Base-by-base conservation (phyloP, 2,797 vertebrate genomes). In the Pantherophis vulpinus region DNA sequence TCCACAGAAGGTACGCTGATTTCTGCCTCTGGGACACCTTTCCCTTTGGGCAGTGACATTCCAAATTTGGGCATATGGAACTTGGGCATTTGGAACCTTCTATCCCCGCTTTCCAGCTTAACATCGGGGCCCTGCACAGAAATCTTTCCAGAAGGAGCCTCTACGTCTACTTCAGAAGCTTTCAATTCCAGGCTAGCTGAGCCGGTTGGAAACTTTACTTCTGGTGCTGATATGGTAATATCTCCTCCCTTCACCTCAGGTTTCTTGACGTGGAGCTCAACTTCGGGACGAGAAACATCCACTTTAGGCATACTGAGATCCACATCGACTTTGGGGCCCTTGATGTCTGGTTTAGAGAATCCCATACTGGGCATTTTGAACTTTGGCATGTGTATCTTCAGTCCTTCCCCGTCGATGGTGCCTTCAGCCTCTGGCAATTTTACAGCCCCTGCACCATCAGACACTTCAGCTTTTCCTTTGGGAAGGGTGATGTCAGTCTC, bases 401-500 rank as follows among this genome's bases (percentile, higher is more conserved):
- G 23, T 60, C 2, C 27, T 32, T 0, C 13, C 18, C 0, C 70
- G 16, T 0, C 6, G 0, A 10, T 59, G 2, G 23, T 91, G 42
- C 58, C 47, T 59, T 92, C 86, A 5, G 5, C 66, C 0, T 51
- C 27, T 0, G 87, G 51, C 18, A 55, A 3, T 2, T 70, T 91
- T 29, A 32, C 0, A 0, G 11, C 2, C 0, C 5, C 5, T 0
- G 90, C 32, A 7, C 7, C 18, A 0, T n/a, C 32, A 29, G 47
- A 27, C 0, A 2, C 0, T n/a, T 95, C 63, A 3, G 16, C 3
- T 59, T 91, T 60, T 42, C 5, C 8, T 10, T 87, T 56, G 29
- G 0, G 4, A 0, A 88, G 10, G 1, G 32, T 0, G 0, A 2
- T 5, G 0, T 5, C 0, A 2, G 1, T 0, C 11, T 5, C 8